These are phyloP conservation scores for Apodemus sylvaticus DNA, from an alignment of 2,113 vertebrate genomes.

Conservation along the genomic window DNA sequence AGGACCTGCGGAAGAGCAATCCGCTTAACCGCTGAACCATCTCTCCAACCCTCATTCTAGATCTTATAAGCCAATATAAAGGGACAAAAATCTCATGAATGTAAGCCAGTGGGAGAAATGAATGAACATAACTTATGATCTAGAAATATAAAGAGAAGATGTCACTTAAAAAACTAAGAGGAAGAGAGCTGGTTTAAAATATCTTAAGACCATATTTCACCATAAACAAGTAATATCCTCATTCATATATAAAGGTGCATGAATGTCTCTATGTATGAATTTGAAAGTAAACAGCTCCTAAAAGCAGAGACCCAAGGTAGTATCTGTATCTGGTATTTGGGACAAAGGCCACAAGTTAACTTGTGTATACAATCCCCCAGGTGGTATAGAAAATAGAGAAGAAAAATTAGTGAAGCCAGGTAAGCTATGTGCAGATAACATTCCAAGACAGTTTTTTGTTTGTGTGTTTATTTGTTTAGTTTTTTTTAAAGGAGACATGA, in stretches of 20 bases:
- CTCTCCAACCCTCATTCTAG: no score
- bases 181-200: background rate
- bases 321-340: background rate
- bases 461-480: no score
- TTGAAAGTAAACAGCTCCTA: background rate
- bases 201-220: no score
- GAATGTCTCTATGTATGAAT: background rate
- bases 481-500: background rate
- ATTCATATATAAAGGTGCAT: background rate
- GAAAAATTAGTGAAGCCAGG: background rate
- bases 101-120: background rate
- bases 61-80: background rate
- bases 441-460: background rate
- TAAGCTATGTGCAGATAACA: background rate
- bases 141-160: background rate
- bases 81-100: background rate
- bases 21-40: no score
- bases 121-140: background rate
- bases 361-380: background rate
- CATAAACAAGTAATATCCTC: background rate
- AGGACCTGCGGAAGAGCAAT: no score
- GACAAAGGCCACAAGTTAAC: background rate
- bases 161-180: background rate
- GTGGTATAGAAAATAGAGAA: background rate
- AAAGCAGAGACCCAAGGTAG: fast-evolving